These are phyloP conservation scores for Epiblema foenella DNA, from an alignment of 2,888 invertebrate genomes.

Conservation along the genomic window DNA sequence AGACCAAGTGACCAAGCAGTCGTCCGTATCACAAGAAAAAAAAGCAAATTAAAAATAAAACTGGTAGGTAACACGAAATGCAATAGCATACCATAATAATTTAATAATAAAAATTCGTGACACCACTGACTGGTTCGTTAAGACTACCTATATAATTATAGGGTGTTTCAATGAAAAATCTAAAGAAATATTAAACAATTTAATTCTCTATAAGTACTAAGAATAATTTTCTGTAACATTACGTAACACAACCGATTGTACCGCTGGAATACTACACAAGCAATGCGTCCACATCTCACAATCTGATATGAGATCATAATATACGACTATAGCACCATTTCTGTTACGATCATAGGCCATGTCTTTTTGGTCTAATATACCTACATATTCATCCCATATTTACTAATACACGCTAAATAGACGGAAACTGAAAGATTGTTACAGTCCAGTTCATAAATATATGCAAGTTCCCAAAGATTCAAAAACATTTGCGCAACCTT, in stretches of 20 bases:
- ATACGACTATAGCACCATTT: constrained; percentile 82
- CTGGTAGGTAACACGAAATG: too few species aligned
- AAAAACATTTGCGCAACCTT: too few species aligned
- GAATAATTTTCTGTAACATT: constrained; percentile 74
- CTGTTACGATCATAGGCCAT: constrained; percentile 83
- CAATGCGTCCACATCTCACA: constrained; percentile 66
- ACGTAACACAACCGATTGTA: constrained; percentile 79
- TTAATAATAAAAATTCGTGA: too few species aligned
- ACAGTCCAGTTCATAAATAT: too few species aligned
- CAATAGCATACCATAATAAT: too few species aligned
- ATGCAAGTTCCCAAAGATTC: too few species aligned
- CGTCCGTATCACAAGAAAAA: too few species aligned
- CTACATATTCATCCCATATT: constrained; percentile 55
- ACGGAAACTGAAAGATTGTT: background rate
- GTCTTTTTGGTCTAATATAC: constrained; percentile 76
- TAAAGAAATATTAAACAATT: constrained; percentile 67
- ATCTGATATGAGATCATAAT: constrained; percentile 82
- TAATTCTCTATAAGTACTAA: constrained; percentile 82
- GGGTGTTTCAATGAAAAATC: constrained; percentile 48
- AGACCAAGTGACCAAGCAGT: too few species aligned
- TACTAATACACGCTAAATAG: constrained; percentile 1
- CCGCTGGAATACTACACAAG: constrained; percentile 66
- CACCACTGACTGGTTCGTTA: too few species aligned
- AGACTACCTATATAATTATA: too few species aligned
- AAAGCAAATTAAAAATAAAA: too few species aligned